A percentile compares a stretch with the other conserved stretches of the same genome.
These are phyloP conservation scores for Drosophila bunnanda DNA, from an alignment of 2,888 invertebrate species.

Conservation along the genomic window DNA sequence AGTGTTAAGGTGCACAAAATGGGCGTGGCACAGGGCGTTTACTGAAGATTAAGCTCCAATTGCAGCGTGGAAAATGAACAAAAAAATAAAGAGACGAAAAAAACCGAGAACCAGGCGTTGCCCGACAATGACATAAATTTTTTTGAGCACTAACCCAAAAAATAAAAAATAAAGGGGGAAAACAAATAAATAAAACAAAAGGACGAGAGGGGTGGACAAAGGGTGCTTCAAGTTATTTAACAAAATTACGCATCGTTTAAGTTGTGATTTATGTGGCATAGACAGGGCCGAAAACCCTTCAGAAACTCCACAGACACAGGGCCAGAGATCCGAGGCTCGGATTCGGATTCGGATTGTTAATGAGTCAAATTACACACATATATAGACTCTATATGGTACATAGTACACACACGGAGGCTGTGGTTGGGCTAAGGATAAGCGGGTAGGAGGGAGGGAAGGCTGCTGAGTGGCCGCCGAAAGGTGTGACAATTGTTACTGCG, in stretches of 20 bases:
- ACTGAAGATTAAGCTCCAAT: constrained; percentile 46
- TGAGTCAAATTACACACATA: constrained; percentile 81
- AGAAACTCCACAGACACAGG: constrained; percentile 39
- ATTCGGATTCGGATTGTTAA: constrained; percentile 76
- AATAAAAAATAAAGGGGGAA: constrained; percentile 12
- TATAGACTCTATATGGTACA: neutral
- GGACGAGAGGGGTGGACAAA: constrained; percentile 29
- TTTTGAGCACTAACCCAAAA: constrained; percentile 47
- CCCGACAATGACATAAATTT: constrained; percentile 74
- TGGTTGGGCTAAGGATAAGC: constrained; percentile 17
- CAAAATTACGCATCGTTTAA: constrained; percentile 82
- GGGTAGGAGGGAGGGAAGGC: constrained; percentile 16
- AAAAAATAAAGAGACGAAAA: constrained; percentile 3
- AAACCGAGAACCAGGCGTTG: constrained; percentile 58
- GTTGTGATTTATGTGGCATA: constrained; percentile 82
- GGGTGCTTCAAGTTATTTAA: constrained; percentile 69
- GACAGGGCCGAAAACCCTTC: constrained; percentile 63
- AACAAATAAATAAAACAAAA: constrained; percentile 69
- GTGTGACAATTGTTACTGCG: constrained; percentile 76
- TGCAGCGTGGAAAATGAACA: constrained; percentile 30
- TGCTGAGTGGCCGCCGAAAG: constrained; percentile 80
- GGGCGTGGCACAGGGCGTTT: constrained; percentile 55
- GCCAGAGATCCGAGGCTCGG: constrained; percentile 51
- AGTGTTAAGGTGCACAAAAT: constrained; percentile 71
- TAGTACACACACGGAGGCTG: constrained; percentile 21